These are phyloP conservation scores for Heteromyza rotundicornis DNA, from an alignment of 2,888 invertebrate species.

Conservation along the genomic window DNA sequence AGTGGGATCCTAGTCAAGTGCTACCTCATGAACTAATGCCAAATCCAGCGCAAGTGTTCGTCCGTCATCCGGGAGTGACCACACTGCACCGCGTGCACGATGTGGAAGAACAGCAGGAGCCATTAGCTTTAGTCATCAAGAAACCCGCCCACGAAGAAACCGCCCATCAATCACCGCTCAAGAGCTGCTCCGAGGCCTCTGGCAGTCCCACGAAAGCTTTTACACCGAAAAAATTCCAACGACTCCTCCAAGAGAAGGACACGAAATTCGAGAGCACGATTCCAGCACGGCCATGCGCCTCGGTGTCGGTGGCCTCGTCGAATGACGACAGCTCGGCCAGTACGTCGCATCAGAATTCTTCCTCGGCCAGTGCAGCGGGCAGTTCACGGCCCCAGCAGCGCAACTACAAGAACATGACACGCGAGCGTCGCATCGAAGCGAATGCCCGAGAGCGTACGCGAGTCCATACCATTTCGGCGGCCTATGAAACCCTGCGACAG, in stretches of 20 bases:
- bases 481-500: conserved; percentile 85
- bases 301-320: conserved; percentile 24
- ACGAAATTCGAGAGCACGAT: conserved; percentile 4
- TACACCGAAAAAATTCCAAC: conserved; percentile 21
- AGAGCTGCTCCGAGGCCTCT: conserved; percentile 26
- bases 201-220: conserved; percentile 28
- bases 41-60: conserved; percentile 60
- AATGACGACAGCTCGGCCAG: conserved; percentile 11
- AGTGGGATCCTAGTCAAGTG: conserved; percentile 68
- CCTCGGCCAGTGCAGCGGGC: conserved; percentile 23
- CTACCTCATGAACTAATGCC: conserved; percentile 63
- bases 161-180: background rate
- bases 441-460: conserved; percentile 91
- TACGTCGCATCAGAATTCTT: conserved; percentile 20
- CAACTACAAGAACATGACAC: conserved; percentile 95
- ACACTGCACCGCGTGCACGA: conserved; percentile 55
- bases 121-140: conserved; percentile 69
- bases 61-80: conserved; percentile 62
- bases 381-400: conserved; percentile 70
- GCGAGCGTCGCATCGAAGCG: conserved; percentile 90
- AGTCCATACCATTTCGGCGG: conserved; percentile 95
- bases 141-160: conserved; percentile 38
- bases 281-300: background rate
- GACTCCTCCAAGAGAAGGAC: conserved; percentile 14
- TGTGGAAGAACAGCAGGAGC: conserved; percentile 67